phyloP scores from a whole-genome alignment of 2,888 invertebrate genomes.

The Blastobasis adustella region DNA sequence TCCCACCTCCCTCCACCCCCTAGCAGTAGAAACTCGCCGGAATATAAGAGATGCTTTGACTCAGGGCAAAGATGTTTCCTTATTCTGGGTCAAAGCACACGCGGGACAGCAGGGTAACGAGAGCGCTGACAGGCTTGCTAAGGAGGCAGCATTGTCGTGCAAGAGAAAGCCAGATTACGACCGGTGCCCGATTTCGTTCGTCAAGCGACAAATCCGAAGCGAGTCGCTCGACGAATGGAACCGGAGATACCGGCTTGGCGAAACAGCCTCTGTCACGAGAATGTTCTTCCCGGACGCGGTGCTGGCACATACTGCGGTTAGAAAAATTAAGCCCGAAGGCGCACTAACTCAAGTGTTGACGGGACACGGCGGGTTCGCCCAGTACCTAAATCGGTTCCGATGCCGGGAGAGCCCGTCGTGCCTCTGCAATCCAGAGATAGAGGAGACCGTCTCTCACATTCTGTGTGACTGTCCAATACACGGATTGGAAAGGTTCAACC shows the following conservation, averaged over 20 bases:
- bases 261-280: not conserved
- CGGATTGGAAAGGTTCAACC: not conserved
- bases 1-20: not conserved
- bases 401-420: conserved; percentile 9
- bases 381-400: not conserved
- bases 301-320: not conserved
- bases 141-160: not conserved
- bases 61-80: not conserved
- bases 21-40: not conserved
- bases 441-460: not conserved
- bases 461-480: not conserved
- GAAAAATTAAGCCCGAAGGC: not conserved
- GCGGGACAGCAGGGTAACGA: not conserved
- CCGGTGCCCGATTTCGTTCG: not conserved
- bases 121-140: not conserved
- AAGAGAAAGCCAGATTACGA: not conserved
- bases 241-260: not conserved
- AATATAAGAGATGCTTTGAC: not conserved
- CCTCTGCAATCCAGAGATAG: conserved; percentile 3
- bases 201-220: not conserved
- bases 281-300: not conserved
- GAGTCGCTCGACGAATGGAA: not conserved
- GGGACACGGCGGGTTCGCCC: not conserved
- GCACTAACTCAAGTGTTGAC: not conserved
- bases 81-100: not conserved